A percentile compares a stretch with the other conserved stretches of the same genome.
Evolutionary conservation across 2,113 vertebrate species (phyloP).

Genomic region (Mustela lutreola): DNA sequence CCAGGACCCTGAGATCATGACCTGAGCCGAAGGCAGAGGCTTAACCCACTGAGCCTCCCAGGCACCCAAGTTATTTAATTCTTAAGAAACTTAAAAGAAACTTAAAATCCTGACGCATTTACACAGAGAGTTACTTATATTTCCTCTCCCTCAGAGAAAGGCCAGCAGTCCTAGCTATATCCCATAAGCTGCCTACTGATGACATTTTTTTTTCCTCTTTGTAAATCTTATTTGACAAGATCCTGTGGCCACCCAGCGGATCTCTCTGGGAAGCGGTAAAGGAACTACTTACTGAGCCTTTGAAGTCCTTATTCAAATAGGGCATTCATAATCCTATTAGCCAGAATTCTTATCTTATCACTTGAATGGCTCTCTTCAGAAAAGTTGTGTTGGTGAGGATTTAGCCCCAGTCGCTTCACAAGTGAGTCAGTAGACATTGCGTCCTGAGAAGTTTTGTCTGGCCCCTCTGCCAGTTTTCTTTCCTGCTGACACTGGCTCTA

Average conservation of each 20-base stretch:
- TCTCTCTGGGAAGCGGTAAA: neutral
- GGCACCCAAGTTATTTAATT: neutral
- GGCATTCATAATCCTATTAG: constrained; percentile 23
- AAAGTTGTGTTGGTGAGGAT: constrained; percentile 14
- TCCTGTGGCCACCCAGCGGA: neutral
- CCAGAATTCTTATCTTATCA: constrained; percentile 42
- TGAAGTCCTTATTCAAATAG: constrained; percentile 55
- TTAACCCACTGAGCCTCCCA: too few relatives aligned
- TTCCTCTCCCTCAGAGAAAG: neutral
- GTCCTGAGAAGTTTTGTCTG: neutral
- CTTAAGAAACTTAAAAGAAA: neutral
- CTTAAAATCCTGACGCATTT: neutral
- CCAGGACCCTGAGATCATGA: too few relatives aligned
- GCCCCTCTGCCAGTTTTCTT: neutral
- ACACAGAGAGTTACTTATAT: neutral
- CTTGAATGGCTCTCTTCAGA: constrained; percentile 32
- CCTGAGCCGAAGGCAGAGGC: too few relatives aligned
- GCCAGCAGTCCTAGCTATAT: neutral
- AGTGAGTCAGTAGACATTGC: neutral
- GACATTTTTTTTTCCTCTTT: neutral
- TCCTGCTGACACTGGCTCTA: neutral
- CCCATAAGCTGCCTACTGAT: neutral
- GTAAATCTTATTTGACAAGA: neutral
- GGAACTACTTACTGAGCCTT: neutral
- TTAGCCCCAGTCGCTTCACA: neutral